phyloP scores from a whole-genome alignment of 2,888 invertebrate species.

The Drosophila multiciliata region DNA sequence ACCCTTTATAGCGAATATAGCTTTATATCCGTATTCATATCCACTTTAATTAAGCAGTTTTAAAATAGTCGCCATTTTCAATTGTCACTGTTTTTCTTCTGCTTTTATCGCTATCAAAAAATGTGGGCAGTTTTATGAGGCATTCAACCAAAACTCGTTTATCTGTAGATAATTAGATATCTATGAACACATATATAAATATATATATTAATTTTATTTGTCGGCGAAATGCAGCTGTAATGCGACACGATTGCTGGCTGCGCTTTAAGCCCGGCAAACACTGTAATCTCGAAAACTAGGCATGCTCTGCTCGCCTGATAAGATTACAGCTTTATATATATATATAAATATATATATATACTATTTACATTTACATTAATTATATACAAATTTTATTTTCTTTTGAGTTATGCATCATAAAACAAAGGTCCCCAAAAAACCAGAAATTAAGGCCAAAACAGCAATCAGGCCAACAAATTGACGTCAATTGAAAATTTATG shows the following conservation, averaged over 20 bases:
- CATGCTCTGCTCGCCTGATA: slow-evolving; percentile 44
- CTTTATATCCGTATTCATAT: not conserved
- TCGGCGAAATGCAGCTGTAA: slow-evolving; percentile 8
- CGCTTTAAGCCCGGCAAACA: not conserved
- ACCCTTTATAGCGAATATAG: not conserved
- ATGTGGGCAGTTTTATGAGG: slow-evolving; percentile 19
- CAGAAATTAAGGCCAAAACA: slow-evolving; percentile 29
- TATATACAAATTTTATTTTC: not conserved
- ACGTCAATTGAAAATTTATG: slow-evolving; percentile 41
- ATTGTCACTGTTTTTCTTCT: not conserved
- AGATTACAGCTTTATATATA: slow-evolving; percentile 3
- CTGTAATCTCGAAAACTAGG: slow-evolving; percentile 14
- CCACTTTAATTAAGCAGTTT: not conserved
- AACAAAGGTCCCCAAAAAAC: slow-evolving; percentile 26
- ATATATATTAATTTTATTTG: not conserved
- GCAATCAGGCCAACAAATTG: slow-evolving; percentile 18
- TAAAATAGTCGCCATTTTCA: not conserved
- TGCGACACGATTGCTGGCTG: slow-evolving; percentile 1
- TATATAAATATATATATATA: not conserved
- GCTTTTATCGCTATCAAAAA: slow-evolving; percentile 23
- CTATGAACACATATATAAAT: not conserved
- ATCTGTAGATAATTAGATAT: slow-evolving; percentile 1
- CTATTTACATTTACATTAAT: not conserved
- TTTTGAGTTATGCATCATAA: slow-evolving; percentile 19
- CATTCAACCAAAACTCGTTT: slow-evolving; percentile 40